Percentiles rank a stretch among this genome's conserved stretches.
Evolutionary conservation across 2,797 vertebrate species (phyloP).

Genomic region (Amblyraja radiata): DNA sequence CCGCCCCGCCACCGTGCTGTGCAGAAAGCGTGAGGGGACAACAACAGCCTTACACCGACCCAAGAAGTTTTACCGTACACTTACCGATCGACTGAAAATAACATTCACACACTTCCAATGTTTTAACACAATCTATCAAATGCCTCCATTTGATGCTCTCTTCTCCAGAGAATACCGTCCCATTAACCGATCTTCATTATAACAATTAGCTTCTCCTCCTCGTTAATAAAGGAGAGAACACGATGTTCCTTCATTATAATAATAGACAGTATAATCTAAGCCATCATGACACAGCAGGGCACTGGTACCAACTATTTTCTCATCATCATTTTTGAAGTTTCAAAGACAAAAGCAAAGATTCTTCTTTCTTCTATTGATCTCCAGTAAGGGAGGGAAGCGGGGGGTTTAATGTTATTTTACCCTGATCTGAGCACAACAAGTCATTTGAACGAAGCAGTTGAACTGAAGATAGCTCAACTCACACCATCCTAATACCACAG

Average conservation of each 20-base stretch:
- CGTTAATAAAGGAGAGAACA: too few relatives aligned
- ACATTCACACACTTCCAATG: neutral
- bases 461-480: neutral
- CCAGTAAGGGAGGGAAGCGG: too few relatives aligned
- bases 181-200: neutral
- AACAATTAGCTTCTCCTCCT: neutral
- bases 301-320: neutral
- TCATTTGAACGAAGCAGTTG: neutral
- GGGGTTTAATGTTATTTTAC: neutral
- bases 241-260: neutral
- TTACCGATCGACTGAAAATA: neutral
- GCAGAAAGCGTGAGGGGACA: too few relatives aligned
- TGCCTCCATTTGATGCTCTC: neutral
- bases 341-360: too few relatives aligned
- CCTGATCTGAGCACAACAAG: neutral
- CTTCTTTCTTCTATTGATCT: too few relatives aligned
- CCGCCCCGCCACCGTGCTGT: too few relatives aligned
- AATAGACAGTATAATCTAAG: neutral
- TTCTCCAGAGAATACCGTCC: neutral
- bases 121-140: neutral
- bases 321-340: neutral
- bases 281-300: neutral
- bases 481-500: neutral
- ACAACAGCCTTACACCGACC: neutral
- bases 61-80: neutral